Percentiles rank a stretch among this genome's conserved stretches.
Conservation (phyloP, 2,797 vertebrate species). For the Spondyliosoma cantharus region DNA sequence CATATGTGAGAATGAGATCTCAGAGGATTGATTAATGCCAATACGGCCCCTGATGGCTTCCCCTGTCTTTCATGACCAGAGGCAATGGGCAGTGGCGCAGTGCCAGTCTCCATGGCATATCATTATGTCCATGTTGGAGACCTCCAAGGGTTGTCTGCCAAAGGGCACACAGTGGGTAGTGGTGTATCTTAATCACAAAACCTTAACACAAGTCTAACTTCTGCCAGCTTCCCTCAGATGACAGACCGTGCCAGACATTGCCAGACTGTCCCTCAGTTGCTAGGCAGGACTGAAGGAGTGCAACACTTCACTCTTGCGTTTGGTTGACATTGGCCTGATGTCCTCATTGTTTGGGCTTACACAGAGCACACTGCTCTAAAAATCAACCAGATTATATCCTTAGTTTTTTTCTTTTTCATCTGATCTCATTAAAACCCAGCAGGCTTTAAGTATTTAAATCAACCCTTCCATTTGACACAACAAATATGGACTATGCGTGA, state of each 20-base stretch:
- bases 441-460: too few species aligned
- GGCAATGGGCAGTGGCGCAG: conserved; percentile 57
- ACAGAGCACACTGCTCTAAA: not conserved
- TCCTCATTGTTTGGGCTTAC: not conserved
- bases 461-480: not conserved
- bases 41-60: conserved; percentile 51
- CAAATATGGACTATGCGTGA: not conserved
- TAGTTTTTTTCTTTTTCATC: too few species aligned
- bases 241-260: conserved; percentile 29
- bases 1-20: conserved; percentile 66
- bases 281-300: conserved; percentile 32
- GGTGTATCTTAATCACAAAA: conserved; percentile 74
- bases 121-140: conserved; percentile 69
- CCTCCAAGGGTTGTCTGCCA: conserved; percentile 65
- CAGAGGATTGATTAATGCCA: conserved; percentile 57
- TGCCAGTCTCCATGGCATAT: conserved; percentile 59
- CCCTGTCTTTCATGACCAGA: conserved; percentile 70
- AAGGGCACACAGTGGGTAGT: conserved; percentile 62
- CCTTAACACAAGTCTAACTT: conserved; percentile 61
- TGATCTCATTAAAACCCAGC: not conserved
- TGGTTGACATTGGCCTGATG: not conserved
- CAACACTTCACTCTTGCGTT: conserved; percentile 10
- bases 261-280: conserved; percentile 52
- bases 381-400: not conserved
- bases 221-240: conserved; percentile 46